Evolutionary conservation across 2,888 invertebrate genomes (phyloP).

Genomic region (Dryobotodes eremita): DNA sequence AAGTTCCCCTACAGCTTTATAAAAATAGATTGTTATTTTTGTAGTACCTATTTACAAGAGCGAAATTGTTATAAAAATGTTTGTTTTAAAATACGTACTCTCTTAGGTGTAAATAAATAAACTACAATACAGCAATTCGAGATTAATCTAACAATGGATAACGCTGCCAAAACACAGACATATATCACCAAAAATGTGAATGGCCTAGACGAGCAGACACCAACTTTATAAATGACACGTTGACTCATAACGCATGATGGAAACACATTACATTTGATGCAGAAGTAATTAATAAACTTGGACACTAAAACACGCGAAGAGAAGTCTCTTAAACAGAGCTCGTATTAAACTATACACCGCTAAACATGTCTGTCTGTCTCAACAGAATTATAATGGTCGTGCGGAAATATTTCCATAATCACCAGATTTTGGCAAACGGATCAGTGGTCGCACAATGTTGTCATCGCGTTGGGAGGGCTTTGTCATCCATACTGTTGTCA

Average conservation of each 20-base stretch:
- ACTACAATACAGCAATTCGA: background rate
- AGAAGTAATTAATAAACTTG: conserved; percentile 40
- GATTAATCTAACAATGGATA: background rate
- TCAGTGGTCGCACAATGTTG: conserved; percentile 14
- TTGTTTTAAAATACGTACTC: background rate
- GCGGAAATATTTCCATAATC: conserved; percentile 47
- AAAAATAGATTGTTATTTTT: background rate
- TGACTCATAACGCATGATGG: conserved; percentile 46
- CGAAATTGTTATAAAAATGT: background rate
- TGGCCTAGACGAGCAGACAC: conserved; percentile 41
- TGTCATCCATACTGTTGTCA: background rate
- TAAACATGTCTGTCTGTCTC: conserved; percentile 44
- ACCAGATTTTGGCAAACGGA: conserved; percentile 43
- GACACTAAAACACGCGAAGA: conserved; percentile 20
- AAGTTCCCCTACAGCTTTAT: background rate
- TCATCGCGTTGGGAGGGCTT: conserved; percentile 14
- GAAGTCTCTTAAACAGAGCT: conserved; percentile 5
- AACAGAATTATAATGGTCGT: conserved; percentile 30
- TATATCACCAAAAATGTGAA: conserved; percentile 23
- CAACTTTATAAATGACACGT: conserved; percentile 19
- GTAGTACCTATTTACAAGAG: background rate
- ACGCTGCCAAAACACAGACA: conserved; percentile 33
- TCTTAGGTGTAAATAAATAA: conserved; percentile 13
- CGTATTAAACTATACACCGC: conserved; percentile 8
- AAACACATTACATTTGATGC: conserved; percentile 41